Conservation (phyloP, 2,113 vertebrate species). For the Odontophorus gujanensis region DNA sequence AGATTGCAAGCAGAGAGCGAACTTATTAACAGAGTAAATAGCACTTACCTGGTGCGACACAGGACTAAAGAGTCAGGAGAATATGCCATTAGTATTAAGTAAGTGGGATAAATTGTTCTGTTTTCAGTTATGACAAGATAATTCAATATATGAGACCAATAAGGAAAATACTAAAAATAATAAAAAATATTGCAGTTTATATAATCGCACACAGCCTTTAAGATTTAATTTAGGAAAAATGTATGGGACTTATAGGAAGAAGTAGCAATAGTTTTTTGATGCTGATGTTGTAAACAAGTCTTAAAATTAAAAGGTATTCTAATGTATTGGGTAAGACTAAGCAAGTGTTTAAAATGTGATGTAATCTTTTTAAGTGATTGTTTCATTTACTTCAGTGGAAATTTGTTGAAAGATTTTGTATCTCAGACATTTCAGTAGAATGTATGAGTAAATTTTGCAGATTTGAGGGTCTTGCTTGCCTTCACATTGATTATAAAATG, state of each 20-base stretch:
- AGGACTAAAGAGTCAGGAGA: constrained; percentile 93
- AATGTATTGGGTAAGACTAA: background rate
- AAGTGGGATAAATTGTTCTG: constrained; percentile 74
- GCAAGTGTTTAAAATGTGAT: background rate
- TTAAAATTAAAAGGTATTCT: background rate
- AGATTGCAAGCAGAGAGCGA: constrained; percentile 92
- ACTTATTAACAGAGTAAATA: constrained; percentile 91
- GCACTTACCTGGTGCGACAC: constrained; percentile 95
- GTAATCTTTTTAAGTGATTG: background rate
- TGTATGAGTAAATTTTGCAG: background rate
- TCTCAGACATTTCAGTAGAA: constrained; percentile 27
- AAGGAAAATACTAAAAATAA: constrained; percentile 4
- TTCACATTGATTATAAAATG: background rate
- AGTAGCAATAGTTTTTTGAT: background rate
- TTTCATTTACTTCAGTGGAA: background rate
- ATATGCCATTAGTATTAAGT: constrained; percentile 98
- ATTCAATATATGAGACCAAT: background rate
- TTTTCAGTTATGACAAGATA: constrained; percentile 23
- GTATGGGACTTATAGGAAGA: background rate
- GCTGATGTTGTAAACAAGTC: background rate
- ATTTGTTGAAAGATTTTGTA: background rate
- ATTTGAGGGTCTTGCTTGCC: background rate
- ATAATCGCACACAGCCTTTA: background rate
- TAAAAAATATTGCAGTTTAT: background rate
- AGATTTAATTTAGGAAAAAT: background rate